phyloP scores from a whole-genome alignment of 1,140 invertebrate species.

The Drosophila cardini region DNA sequence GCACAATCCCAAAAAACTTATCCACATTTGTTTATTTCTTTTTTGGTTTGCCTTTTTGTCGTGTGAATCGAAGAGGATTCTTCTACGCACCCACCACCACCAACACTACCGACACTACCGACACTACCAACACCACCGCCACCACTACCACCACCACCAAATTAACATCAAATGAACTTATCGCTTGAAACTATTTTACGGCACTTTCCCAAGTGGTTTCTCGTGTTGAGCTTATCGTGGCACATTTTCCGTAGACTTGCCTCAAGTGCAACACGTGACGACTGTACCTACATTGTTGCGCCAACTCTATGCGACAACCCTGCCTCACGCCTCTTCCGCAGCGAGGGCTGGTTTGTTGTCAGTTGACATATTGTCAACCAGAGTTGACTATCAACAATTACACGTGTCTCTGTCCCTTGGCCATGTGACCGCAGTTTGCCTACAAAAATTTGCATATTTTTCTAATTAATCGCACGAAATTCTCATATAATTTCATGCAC shows the following conservation, averaged over 20 bases:
- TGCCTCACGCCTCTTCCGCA: constrained; percentile 13
- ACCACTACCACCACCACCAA: constrained; percentile 57
- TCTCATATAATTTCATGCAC: constrained; percentile 58
- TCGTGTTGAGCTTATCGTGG: constrained; percentile 71
- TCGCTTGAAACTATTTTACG: constrained; percentile 80
- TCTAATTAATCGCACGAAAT: constrained; percentile 78
- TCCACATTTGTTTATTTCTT: constrained; percentile 53
- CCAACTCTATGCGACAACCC: background rate
- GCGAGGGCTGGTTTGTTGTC: constrained; percentile 56
- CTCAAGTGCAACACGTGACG: constrained; percentile 73
- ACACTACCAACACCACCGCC: constrained; percentile 28
- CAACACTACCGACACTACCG: no score
- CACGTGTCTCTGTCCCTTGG: constrained; percentile 70
- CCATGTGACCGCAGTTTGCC: constrained; percentile 45
- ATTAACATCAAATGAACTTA: constrained; percentile 81
- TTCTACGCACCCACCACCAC: constrained; percentile 52
- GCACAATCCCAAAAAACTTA: constrained; percentile 53
- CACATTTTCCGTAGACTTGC: constrained; percentile 15
- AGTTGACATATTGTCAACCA: constrained; percentile 78
- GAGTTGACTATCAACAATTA: constrained; percentile 75
- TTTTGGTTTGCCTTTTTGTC: constrained; percentile 77
- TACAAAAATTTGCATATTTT: constrained; percentile 75
- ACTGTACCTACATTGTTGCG: constrained; percentile 55
- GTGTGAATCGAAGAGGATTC: constrained; percentile 67
- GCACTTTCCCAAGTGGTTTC: constrained; percentile 80